Base-by-base conservation (phyloP, 2,888 invertebrate genomes). In the Seira musarum region DNA sequence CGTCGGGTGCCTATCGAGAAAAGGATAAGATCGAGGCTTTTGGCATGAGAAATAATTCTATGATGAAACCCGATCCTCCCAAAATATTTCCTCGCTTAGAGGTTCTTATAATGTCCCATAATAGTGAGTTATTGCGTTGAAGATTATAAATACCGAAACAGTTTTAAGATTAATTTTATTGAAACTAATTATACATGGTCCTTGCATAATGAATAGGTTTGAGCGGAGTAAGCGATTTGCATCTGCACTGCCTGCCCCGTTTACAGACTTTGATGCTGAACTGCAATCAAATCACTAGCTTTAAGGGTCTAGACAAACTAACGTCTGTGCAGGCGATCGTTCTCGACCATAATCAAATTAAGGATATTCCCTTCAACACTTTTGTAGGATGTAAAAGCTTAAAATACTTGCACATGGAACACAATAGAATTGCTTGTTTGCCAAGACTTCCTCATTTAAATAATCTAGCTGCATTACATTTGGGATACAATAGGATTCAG, bases 401-500 rank as follows among this genome's bases (percentile, higher is more conserved):
- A 15, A 80, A 75, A 60, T 84, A 84, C 63, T 77, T 86, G 49
- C 86, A 86, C 72, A 71, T 86, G 66, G 85, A 86, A 46, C 86
- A 86, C 63, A 86, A 86, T 61, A 49, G 77, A 57, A 82, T 86
- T 35, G 72, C 85, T 15, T 69, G 73, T 53, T 68, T 86, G 17
- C 86, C 86, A 0, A 53, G 86, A 40, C 80, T 86, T 2, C 85
- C 86, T 2, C 83, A 86, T 73, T 65, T 86, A 5, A 80, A 79
- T n/a, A 84, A 83, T 64, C 70, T 86, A 10, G 80, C 79, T 8
- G 68, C 81, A 2, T 53, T 86, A 13, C 83, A 84, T 61, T 64
- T 86, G 24, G 83, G 84, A n/a, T 84, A 84, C 68, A 86, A 86
- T 74, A 80, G 83, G 79, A 85, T 86, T 46, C 85, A 86, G 75